Conservation (phyloP, 2,888 invertebrate genomes). For the Lordiphosa fenestrarum region DNA sequence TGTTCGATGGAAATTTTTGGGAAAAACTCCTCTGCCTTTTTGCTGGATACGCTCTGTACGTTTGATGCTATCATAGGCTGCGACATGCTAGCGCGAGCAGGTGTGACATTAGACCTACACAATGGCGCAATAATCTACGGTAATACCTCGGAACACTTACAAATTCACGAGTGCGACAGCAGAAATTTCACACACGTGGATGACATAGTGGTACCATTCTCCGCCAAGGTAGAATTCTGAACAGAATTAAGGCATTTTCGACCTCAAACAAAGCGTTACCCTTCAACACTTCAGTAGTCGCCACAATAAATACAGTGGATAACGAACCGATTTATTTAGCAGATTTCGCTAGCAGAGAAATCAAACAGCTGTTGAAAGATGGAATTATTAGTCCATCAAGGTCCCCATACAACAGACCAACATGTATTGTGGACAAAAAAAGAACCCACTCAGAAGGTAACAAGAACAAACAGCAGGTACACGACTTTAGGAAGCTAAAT, state of each 20-base stretch:
- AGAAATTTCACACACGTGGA: constrained; percentile 17
- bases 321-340: no score
- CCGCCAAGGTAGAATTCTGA: constrained; percentile 8
- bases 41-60: not conserved
- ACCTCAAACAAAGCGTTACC: constrained; percentile 7
- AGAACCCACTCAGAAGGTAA: not conserved
- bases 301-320: no score
- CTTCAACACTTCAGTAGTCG: not conserved
- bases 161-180: constrained; percentile 11
- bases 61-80: constrained; percentile 20
- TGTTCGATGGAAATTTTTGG: constrained; percentile 15
- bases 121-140: constrained; percentile 1
- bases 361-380: no score
- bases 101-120: constrained; percentile 5
- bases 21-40: not conserved
- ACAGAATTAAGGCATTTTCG: constrained; percentile 9
- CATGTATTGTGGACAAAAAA: not conserved
- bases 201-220: constrained; percentile 3
- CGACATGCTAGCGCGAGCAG: constrained; percentile 15
- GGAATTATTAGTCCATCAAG: not conserved
- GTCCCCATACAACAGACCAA: not conserved
- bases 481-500: constrained; percentile 3
- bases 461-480: not conserved
- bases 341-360: no score
- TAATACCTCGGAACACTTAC: not conserved